Evolutionary conservation across 2,888 invertebrate species (phyloP).

Genomic region (Cynaeus angustus): DNA sequence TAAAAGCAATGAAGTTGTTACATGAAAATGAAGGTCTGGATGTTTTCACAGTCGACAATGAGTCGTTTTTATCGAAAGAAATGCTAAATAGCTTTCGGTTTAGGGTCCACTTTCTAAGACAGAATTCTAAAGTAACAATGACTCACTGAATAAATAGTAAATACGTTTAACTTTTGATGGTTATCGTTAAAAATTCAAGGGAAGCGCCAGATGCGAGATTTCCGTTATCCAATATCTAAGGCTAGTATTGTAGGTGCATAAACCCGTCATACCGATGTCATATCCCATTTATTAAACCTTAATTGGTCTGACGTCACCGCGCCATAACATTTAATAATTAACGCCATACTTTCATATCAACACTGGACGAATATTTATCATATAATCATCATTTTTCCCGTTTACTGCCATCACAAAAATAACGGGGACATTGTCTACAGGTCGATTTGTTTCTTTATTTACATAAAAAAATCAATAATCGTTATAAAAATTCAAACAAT

Average conservation of each 20-base stretch:
- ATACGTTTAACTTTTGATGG: slow-evolving; percentile 26
- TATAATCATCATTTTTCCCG: slow-evolving; percentile 28
- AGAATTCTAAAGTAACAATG: slow-evolving; percentile 34
- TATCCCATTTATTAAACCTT: slow-evolving; percentile 13
- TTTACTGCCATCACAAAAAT: too few relatives aligned
- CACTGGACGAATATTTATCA: slow-evolving; percentile 14
- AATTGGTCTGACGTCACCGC: slow-evolving; percentile 26
- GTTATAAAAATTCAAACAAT: too few relatives aligned
- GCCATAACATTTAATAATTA: slow-evolving; percentile 26
- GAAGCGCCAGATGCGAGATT: slow-evolving; percentile 11
- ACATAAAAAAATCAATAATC: too few relatives aligned
- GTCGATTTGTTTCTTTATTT: too few relatives aligned
- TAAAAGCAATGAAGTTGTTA: neutral
- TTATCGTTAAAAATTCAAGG: slow-evolving; percentile 33
- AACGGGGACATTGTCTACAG: too few relatives aligned
- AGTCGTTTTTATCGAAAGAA: neutral
- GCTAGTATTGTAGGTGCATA: slow-evolving; percentile 2
- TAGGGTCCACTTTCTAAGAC: slow-evolving; percentile 27
- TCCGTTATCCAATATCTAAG: slow-evolving; percentile 6
- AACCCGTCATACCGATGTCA: slow-evolving; percentile 12
- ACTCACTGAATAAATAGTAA: slow-evolving; percentile 33
- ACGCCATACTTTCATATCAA: slow-evolving; percentile 21
- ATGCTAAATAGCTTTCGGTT: slow-evolving; percentile 5
- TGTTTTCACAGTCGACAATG: slow-evolving; percentile 7
- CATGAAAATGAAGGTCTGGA: neutral